Percentiles rank a stretch among this genome's conserved stretches.
Conservation (phyloP, 2,888 invertebrate species). For the Stegophylla sp. region DNA sequence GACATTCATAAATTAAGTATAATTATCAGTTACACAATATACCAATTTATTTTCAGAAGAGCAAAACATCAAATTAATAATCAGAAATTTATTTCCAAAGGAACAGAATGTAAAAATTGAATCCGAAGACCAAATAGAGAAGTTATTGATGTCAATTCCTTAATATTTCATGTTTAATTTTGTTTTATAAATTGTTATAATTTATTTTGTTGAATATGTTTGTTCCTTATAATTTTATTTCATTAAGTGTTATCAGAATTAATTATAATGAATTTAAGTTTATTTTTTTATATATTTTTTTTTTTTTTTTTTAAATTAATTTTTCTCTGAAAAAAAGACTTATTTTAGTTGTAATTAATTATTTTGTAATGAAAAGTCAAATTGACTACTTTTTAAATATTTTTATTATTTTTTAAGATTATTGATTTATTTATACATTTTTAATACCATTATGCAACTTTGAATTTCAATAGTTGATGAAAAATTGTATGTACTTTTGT, state of each 20-base stretch:
- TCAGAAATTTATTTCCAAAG: slow-evolving; percentile 60
- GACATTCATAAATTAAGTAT: not conserved
- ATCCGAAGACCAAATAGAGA: slow-evolving; percentile 56
- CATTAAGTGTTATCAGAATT: slow-evolving; percentile 28
- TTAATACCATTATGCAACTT: not conserved
- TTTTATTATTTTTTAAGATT: not conserved
- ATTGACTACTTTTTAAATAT: slow-evolving; percentile 1
- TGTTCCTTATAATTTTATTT: slow-evolving; percentile 52
- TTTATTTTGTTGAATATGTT: slow-evolving; percentile 40
- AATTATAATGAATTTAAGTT: slow-evolving; percentile 27
- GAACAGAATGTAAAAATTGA: slow-evolving; percentile 39
- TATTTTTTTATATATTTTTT: slow-evolving; percentile 38
- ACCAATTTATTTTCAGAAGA: slow-evolving; percentile 60
- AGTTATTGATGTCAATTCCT: slow-evolving; percentile 28
- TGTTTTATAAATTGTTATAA: slow-evolving; percentile 45
- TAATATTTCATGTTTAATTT: slow-evolving; percentile 29
- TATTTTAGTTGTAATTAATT: slow-evolving; percentile 27
- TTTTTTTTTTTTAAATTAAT: not conserved
- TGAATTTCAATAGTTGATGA: slow-evolving; percentile 13
- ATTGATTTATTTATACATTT: slow-evolving; percentile 7
- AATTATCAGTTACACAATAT: not conserved
- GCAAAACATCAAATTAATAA: slow-evolving; percentile 60
- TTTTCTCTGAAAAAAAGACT: slow-evolving; percentile 12
- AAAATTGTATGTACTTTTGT: not conserved
- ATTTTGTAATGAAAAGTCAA: slow-evolving; percentile 15